Evolutionary conservation across 1,140 invertebrate genomes (phyloP).

Genomic region (Caenorhabditis elegans): WBcel235 BX284603.4:6085501-6086000

Average conservation of each 20-base stretch:
- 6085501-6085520: conserved; percentile 20
- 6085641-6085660: conserved; percentile 87
- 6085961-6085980: conserved; percentile 83
- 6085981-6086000: conserved; percentile 72
- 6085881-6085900: neutral
- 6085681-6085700: conserved; percentile 76
- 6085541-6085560: conserved; percentile 82
- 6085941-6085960: conserved; percentile 83
- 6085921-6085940: conserved; percentile 85
- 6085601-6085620: conserved; percentile 89
- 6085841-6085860: conserved; percentile 69
- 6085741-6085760: conserved; percentile 72
- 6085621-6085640: conserved; percentile 86
- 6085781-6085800: conserved; percentile 94
- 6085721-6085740: conserved; percentile 66
- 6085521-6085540: conserved; percentile 68
- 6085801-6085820: conserved; percentile 80
- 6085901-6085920: conserved; percentile 78
- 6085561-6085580: conserved; percentile 75
- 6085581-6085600: conserved; percentile 67
- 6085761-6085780: conserved; percentile 75
- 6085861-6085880: conserved; percentile 8
- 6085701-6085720: conserved; percentile 78
- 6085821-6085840: conserved; percentile 84
- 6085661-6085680: conserved; percentile 86